Conservation (phyloP, 2,113 vertebrate species). For the Poecile atricapillus region DNA sequence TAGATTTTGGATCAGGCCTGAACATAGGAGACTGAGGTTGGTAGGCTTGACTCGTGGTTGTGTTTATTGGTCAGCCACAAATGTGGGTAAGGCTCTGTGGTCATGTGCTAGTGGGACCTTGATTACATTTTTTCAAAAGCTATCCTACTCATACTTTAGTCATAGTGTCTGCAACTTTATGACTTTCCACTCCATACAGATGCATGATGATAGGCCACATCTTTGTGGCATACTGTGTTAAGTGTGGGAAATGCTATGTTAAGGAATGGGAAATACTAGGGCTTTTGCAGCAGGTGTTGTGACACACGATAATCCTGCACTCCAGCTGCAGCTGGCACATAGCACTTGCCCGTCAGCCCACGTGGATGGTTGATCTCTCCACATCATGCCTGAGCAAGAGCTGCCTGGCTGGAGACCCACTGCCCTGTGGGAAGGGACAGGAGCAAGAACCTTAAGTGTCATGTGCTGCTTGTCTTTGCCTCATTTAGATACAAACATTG, state of each 20-base stretch:
- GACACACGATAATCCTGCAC: fast-evolving
- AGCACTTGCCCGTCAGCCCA: fast-evolving
- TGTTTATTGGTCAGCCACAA: background rate
- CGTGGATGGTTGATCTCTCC: fast-evolving
- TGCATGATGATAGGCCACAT: background rate
- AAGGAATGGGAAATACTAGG: background rate
- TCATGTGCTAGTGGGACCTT: background rate
- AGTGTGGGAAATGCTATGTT: background rate
- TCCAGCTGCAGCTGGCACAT: background rate
- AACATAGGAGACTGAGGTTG: background rate
- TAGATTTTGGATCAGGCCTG: background rate
- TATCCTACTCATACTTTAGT: background rate
- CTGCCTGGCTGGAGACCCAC: background rate
- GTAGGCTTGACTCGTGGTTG: background rate
- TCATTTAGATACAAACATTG: background rate
- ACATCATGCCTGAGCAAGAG: fast-evolving
- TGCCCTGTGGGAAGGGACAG: background rate
- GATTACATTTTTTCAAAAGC: background rate
- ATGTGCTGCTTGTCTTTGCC: background rate
- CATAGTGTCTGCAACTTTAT: background rate
- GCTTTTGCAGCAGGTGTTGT: background rate
- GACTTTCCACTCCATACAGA: background rate
- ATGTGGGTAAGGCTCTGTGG: background rate
- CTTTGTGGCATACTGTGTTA: background rate
- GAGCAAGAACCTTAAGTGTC: background rate